Evolutionary conservation across 2,888 invertebrate species (phyloP), one percentile per base, ranked within the genome.

Genomic region (Graphium colonna): DNA sequence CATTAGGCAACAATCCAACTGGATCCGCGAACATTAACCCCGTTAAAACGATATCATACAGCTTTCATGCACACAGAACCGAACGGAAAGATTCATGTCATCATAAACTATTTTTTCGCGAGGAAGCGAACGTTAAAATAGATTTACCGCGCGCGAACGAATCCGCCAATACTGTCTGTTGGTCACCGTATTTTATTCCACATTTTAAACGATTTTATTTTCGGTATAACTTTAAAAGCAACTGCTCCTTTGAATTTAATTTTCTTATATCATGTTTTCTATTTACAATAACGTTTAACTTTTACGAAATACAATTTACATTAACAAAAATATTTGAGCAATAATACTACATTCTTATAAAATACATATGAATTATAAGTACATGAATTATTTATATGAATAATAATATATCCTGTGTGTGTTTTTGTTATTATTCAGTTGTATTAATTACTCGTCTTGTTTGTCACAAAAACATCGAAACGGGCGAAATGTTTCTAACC

Each of bases 1-100:
- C 76, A 81, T 83, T 82, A 82, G 82, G 81, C 82, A 82, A 53
- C 61, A 63, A 63, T 82, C 82, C 82, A 82, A 79, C 59, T 60
- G 58, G 49, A 60, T 56, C 52, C 62, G 49, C 21, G 67, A 68
- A 60, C 73, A 73, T 77, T 80, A 74, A 79, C 82, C 80, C 73
- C 69, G 57, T 68, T 71, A 62, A 63, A 68, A 57, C 57, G 59
- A 67, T 71, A 74, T 69, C 69, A 70, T 51, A 54, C 58, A 61
- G 60, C 55, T 59, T 62, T 63, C 63, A 59, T 61, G 54, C 56
- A 56, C 57, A 60, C 39, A 39, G 26, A 58, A 48, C 63, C 63
- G 59, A 69, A 71, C 67, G 60, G 68, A 39, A 50, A 54, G 63
- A 62, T 68, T 62, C 64, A 64, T 63, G 69, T 69, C 66, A 73